These are phyloP conservation scores for Halictus quadricinctus DNA, from an alignment of 2,888 invertebrate species.

Conservation along the genomic window DNA sequence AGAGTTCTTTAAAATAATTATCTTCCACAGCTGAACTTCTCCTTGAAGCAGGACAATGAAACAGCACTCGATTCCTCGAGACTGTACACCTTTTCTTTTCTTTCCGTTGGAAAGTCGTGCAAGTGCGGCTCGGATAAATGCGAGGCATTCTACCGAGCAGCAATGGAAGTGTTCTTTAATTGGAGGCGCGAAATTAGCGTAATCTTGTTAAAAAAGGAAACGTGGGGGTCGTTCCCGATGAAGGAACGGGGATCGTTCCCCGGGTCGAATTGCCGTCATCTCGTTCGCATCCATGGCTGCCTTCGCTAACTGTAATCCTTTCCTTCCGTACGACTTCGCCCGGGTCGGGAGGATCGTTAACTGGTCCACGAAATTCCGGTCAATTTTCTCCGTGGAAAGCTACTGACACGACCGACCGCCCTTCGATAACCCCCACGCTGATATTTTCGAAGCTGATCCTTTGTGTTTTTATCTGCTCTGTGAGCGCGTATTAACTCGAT, in stretches of 20 bases:
- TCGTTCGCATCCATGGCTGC: conserved; percentile 17
- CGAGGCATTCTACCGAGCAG: neutral
- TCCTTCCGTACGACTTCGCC: conserved; percentile 25
- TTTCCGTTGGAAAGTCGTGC: neutral
- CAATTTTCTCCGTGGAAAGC: conserved; percentile 18
- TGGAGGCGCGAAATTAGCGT: neutral
- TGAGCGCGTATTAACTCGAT: neutral
- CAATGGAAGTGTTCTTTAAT: conserved; percentile 13
- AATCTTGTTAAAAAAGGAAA: neutral
- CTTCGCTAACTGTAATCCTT: conserved; percentile 33
- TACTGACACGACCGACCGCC: conserved; percentile 14
- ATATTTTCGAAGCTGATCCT: neutral
- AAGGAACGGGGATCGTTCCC: conserved; percentile 25
- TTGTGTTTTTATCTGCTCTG: neutral
- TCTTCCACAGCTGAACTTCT: neutral
- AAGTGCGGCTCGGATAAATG: neutral
- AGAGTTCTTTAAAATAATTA: no score
- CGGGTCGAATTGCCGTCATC: conserved; percentile 29
- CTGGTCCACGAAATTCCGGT: conserved; percentile 12
- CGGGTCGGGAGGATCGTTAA: conserved; percentile 24
- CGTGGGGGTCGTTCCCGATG: neutral
- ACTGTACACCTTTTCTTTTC: neutral
- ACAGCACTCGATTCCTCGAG: neutral
- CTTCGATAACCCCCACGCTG: neutral
- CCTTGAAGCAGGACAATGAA: neutral